Conservation (phyloP, 1,140 invertebrate genomes). For the Kradibia gibbosae region DNA sequence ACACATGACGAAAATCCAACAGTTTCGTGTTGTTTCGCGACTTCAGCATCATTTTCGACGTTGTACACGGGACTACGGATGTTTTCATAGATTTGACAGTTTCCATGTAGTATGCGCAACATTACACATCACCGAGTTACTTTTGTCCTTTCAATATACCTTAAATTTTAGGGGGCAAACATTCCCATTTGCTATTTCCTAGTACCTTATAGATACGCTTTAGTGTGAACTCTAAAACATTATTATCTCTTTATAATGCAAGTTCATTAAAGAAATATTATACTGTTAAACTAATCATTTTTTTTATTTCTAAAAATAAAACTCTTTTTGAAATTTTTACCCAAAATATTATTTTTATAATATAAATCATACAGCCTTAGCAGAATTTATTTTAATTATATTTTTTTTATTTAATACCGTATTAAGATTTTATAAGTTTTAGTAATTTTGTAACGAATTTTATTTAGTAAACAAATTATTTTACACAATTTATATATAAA, state of each 20-base stretch:
- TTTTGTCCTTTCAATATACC: conserved; percentile 30
- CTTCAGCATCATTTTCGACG: conserved; percentile 1
- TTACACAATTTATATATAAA: too few species aligned
- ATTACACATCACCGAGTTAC: conserved; percentile 8
- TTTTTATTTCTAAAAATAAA: too few species aligned
- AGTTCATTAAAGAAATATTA: neutral
- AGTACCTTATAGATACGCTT: neutral
- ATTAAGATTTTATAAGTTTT: too few species aligned
- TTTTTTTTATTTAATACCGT: too few species aligned
- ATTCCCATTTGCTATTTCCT: neutral
- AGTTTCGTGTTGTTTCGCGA: neutral
- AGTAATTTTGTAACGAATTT: too few species aligned
- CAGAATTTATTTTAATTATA: too few species aligned
- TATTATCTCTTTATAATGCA: neutral
- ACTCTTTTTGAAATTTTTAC: neutral
- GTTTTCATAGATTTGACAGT: neutral
- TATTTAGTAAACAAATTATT: too few species aligned
- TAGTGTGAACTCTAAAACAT: neutral
- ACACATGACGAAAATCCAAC: neutral
- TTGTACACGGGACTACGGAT: neutral
- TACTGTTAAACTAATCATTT: too few species aligned
- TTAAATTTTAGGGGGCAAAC: conserved; percentile 11
- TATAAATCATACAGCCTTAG: too few species aligned
- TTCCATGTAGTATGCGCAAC: neutral
- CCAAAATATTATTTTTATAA: neutral